Evolutionary conservation across 2,888 invertebrate genomes (phyloP), one percentile per base, ranked within the genome.

Genomic region (Troides oblongomaculatus): DNA sequence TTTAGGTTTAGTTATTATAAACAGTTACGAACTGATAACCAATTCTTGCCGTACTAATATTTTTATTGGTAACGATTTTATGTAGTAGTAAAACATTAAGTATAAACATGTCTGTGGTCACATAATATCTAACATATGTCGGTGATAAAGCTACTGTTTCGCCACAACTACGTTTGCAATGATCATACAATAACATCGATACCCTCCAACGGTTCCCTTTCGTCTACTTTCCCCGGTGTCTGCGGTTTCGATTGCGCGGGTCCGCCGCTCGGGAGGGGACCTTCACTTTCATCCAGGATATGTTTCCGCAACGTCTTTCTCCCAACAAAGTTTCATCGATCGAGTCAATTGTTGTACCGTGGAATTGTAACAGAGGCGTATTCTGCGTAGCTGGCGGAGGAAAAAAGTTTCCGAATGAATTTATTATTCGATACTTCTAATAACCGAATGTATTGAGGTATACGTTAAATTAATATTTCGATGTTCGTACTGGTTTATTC

Each of bases 271-370:
- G 65, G 71, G 74, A 72, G 71, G 75, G 73, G 72, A 86, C 84
- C 79, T 88, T 89, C 86, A 85, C 89, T 90, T 88, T 90, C 89
- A 71, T 66, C 63, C 58, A 63, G 69, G 68, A 70, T 59, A 64
- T 57, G 30, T 36, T 61, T 25, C 25, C 61, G 57, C 43, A 64
- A 69, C 64, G 64, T 69, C 61, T 65, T 69, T 65, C 69, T 56
- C 21, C 60, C 46, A 57, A 69, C 62, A 62, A 60, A 43, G 30
- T 62, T 39, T 25, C 30, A 65, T 25, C 65, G 69, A 69, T 69
- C 65, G 61, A 46, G 30, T 43, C 65, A 65, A 46, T 65, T 61
- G 46, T 57, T n/a, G 36, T 46, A 46, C 25, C 46, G 62, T n/a
- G 57, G 23, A 58, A 14, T 58, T 25, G 57, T 58, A 58, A 23